Evolutionary conservation across 2,797 vertebrate species (phyloP).

Genomic region (Rousettus madagascariensis): DNA sequence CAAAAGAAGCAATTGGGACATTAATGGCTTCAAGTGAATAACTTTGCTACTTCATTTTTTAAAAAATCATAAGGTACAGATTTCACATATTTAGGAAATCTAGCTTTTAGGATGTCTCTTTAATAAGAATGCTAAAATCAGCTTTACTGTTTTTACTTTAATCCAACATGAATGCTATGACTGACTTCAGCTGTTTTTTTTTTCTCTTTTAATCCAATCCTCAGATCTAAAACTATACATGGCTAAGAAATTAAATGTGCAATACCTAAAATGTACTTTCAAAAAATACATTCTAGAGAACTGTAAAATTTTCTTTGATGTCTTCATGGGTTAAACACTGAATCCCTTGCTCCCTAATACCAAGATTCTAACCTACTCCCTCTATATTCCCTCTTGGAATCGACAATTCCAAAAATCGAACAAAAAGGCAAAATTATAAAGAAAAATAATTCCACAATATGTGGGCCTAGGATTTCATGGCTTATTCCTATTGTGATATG

Average conservation of each 20-base stretch:
- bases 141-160: not conserved
- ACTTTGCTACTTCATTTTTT: not conserved
- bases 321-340: not conserved
- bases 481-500: not conserved
- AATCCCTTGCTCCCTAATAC: not conserved
- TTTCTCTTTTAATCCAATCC: not conserved
- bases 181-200: not conserved
- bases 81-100: no score
- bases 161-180: not conserved
- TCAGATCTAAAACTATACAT: not conserved
- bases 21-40: not conserved
- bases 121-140: not conserved
- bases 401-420: not conserved
- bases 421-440: not conserved
- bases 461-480: not conserved
- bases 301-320: not conserved
- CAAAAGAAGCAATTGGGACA: not conserved
- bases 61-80: not conserved
- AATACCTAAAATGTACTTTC: not conserved
- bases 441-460: not conserved
- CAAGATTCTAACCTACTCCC: not conserved
- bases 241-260: not conserved
- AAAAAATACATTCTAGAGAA: not conserved
- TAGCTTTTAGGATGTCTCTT: not conserved
- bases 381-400: not conserved